These are phyloP conservation scores for Heliconius nattereri DNA, from an alignment of 1,140 invertebrate species.

Conservation along the genomic window DNA sequence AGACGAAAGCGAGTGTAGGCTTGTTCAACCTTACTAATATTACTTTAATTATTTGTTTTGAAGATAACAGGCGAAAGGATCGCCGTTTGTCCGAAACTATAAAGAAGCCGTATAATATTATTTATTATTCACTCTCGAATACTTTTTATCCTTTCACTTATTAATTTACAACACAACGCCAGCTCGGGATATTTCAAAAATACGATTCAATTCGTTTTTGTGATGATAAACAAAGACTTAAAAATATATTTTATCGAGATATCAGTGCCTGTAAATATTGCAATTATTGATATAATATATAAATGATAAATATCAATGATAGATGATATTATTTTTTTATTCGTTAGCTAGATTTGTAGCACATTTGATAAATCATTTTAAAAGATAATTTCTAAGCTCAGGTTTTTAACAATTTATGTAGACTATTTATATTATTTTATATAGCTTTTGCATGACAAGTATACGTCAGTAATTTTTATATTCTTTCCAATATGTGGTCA, in stretches of 20 bases:
- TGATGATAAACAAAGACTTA: too few relatives aligned
- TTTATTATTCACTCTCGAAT: neutral
- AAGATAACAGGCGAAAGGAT: slow-evolving; percentile 44
- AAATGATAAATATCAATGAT: neutral
- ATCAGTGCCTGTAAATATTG: neutral
- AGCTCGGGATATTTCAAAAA: neutral
- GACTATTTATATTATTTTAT: too few relatives aligned
- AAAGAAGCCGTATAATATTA: neutral
- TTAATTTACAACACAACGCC: neutral
- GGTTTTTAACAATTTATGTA: neutral
- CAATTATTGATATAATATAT: neutral
- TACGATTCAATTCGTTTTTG: neutral
- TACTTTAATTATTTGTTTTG: slow-evolving; percentile 46
- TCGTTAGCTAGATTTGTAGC: too few relatives aligned
- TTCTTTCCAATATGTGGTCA: slow-evolving; percentile 49
- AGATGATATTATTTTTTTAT: neutral
- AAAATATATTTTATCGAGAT: too few relatives aligned
- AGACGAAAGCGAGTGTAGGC: slow-evolving; percentile 77
- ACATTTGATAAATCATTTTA: too few relatives aligned
- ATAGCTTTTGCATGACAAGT: too few relatives aligned
- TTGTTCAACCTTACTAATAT: slow-evolving; percentile 55
- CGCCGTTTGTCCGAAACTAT: neutral
- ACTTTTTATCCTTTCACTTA: slow-evolving; percentile 13
- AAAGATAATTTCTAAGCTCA: neutral
- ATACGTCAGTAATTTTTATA: slow-evolving; percentile 41